These are phyloP conservation scores for Henicopernis longicauda DNA, from an alignment of 2,113 vertebrate species.

Conservation along the genomic window DNA sequence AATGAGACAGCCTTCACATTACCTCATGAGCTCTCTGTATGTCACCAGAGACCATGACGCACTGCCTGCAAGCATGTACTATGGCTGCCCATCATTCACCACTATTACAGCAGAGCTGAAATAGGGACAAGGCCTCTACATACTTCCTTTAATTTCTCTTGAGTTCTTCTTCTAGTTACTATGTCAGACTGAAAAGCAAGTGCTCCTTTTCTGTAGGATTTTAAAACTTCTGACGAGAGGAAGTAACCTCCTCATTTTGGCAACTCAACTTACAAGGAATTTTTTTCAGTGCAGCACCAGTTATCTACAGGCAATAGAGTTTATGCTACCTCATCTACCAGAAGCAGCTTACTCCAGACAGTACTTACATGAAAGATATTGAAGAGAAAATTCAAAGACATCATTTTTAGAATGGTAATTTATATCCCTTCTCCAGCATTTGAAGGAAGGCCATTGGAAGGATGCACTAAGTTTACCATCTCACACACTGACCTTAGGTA, in stretches of 20 bases:
- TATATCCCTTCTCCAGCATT: neutral
- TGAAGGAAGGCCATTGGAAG: neutral
- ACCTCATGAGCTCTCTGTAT: neutral
- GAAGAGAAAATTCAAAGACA: neutral
- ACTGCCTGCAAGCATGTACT: neutral
- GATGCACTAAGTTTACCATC: neutral
- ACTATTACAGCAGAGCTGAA: neutral
- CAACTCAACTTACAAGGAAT: neutral
- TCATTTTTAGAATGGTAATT: neutral
- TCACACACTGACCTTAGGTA: neutral
- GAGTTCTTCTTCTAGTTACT: neutral
- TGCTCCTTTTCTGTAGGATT: neutral
- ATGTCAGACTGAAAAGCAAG: neutral
- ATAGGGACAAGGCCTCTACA: neutral
- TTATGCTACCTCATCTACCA: neutral
- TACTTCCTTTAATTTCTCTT: fast-evolving
- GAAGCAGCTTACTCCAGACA: neutral
- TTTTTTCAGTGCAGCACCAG: neutral
- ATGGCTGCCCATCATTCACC: neutral
- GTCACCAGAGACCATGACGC: fast-evolving
- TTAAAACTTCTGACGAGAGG: neutral
- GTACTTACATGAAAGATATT: neutral
- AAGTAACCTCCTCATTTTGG: neutral
- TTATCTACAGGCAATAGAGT: neutral
- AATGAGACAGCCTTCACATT: neutral